Percentiles rank a stretch among this genome's conserved stretches.
phyloP scores from a whole-genome alignment of 2,113 vertebrate species.

The Anhinga anhinga region DNA sequence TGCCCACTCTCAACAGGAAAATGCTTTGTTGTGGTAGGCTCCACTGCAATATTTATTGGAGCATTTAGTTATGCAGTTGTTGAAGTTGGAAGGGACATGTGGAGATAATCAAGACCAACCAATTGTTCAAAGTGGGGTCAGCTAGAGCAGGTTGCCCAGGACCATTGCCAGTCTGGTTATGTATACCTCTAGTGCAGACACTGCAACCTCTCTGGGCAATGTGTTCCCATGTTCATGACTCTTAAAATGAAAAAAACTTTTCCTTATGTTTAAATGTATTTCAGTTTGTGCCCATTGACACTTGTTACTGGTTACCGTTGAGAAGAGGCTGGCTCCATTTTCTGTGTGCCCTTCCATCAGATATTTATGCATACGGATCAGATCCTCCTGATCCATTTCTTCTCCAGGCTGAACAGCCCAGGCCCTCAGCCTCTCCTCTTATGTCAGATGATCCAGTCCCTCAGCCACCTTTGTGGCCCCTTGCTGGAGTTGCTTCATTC shows the following conservation, averaged over 20 bases:
- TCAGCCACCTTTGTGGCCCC: background rate
- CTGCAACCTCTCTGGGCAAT: accelerated
- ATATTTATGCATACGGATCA: background rate
- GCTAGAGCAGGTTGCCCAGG: background rate
- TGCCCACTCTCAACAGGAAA: background rate
- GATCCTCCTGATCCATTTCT: background rate
- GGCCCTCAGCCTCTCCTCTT: background rate
- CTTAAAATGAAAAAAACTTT: background rate
- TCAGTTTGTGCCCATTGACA: background rate
- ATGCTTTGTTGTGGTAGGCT: background rate
- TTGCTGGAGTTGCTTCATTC: background rate
- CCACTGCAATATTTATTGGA: background rate
- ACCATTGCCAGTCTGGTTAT: background rate
- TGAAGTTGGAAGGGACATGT: background rate
- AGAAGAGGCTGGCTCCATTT: background rate
- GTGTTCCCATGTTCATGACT: background rate
- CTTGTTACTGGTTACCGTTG: background rate
- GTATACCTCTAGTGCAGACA: background rate
- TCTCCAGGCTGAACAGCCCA: background rate
- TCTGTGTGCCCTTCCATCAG: background rate
- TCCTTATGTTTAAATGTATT: background rate
- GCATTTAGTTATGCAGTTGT: background rate
- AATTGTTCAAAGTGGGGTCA: background rate
- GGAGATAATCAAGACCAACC: background rate
- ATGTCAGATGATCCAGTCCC: background rate